These are phyloP conservation scores for Cosmia pyralina DNA, from an alignment of 2,888 invertebrate genomes.

Conservation along the genomic window DNA sequence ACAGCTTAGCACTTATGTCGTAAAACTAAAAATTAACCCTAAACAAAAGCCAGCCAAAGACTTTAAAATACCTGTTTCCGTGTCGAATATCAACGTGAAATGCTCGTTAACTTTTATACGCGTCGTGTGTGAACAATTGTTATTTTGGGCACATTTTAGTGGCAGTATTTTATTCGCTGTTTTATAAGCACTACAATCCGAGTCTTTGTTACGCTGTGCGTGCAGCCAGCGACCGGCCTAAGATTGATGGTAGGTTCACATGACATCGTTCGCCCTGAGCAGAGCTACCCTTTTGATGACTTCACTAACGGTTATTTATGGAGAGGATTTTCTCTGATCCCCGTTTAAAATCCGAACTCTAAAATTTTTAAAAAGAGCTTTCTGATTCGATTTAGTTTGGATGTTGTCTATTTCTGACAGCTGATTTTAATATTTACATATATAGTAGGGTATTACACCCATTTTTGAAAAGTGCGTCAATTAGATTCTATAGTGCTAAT, in stretches of 20 bases:
- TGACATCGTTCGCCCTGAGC: slow-evolving; percentile 86
- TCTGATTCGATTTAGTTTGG: slow-evolving; percentile 64
- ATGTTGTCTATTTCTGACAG: not conserved
- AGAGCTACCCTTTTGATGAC: slow-evolving; percentile 88
- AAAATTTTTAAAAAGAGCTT: slow-evolving; percentile 76
- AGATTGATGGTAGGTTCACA: slow-evolving; percentile 89
- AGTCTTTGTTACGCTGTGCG: slow-evolving; percentile 75
- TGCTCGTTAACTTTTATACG: slow-evolving; percentile 61
- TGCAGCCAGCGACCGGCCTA: slow-evolving; percentile 78
- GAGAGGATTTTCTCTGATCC: slow-evolving; percentile 83
- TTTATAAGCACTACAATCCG: slow-evolving; percentile 63
- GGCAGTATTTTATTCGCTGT: slow-evolving; percentile 63
- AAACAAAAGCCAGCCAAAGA: slow-evolving; percentile 39
- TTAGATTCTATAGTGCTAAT: too few relatives aligned
- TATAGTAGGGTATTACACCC: too few relatives aligned
- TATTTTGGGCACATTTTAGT: slow-evolving; percentile 65
- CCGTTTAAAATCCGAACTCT: slow-evolving; percentile 77
- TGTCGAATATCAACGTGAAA: slow-evolving; percentile 60
- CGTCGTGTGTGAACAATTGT: slow-evolving; percentile 61
- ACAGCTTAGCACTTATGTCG: slow-evolving; percentile 41
- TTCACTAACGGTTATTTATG: slow-evolving; percentile 89
- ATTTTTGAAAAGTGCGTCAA: too few relatives aligned
- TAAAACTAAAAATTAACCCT: slow-evolving; percentile 53
- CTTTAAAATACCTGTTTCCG: slow-evolving; percentile 60
- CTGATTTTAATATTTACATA: not conserved